Evolutionary conservation across 2,888 invertebrate genomes (phyloP), one percentile per base, ranked within the genome.

Genomic region (Cacoxenus indagator): DNA sequence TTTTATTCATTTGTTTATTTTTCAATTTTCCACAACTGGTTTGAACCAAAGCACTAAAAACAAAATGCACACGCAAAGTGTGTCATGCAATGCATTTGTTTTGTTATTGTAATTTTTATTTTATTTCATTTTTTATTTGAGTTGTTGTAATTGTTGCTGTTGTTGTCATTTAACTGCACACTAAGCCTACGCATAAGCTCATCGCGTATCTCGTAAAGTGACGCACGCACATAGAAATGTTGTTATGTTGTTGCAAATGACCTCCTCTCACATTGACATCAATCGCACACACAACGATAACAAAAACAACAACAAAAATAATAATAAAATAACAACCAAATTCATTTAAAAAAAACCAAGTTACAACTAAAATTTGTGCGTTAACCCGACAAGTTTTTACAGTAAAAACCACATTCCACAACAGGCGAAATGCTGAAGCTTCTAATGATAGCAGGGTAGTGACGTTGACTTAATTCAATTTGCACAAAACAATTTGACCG

Each of bases 351-450:
- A n/a, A 37, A 1, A 37, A 9, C 31, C 31, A 37, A 37, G 0
- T 11, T 11, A 37, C 9, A 37, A 37, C 8, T 37, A 37, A 1
- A 37, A 14, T 11, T 37, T n/a, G n/a, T n/a, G n/a, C n/a, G n/a
- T 48, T 14, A 48, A 22, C 24, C 24, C 26, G 27, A 11, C 24
- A 11, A 8, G 59, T 19, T 43, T 62, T 62, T 62, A 62, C 62
- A 37, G 62, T 62, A 62, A 62, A 62, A 62, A 62, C 62, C 43
- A 45, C 62, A 62, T 62, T 62, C 62, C 43, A 37, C 2, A 37
- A 59, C 19, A 37, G 37, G 37, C 37, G 37, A 4, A 37, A 37
- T 37, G 3, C 8, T 37, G 9, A 5, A 37, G 37, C 8, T 37
- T 37, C 37, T 14, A 37, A 37, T 37, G 37, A 37, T 37, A 37